Evolutionary conservation across 2,888 invertebrate species (phyloP), one percentile per base, ranked within the genome.

Genomic region (Athalia circularis): DNA sequence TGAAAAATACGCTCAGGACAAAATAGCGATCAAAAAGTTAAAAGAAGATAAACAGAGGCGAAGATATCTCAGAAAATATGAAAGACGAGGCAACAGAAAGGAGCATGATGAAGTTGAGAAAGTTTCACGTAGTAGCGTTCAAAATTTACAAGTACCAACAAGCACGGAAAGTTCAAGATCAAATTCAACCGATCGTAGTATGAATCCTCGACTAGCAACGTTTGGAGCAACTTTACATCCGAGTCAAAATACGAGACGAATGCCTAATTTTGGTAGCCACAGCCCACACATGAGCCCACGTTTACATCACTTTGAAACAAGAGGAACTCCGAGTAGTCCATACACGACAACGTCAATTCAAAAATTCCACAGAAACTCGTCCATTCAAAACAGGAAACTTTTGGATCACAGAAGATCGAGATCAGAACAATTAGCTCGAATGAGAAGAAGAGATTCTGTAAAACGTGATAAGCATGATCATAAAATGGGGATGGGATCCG

Each of bases 131-230:
- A 15, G 78, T 0, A 80, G 78, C 47, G 62, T 79, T 9, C 81
- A 67, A 47, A 80, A 79, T 52, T 47, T 81, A 47, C 79, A 84
- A 43, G 80, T 82, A 62, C 80, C 83, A 85, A 83, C 87, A 5
- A 89, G 89, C 77, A 88, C 86, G 13, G 89, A 88, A 57, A 89
- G 88, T 76, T 90, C 90, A 9, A 84, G 90, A 15, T 90, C 90
- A 3, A 90, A 89, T 67, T 90, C 90, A 3, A 88, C 85, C 2
- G 90, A 90, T 78, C 86, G 90, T 3, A 87, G 88, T 50, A 64
- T 77, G 4, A 88, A 89, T 74, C 85, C 88, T 0, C 81, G 89
- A 62, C 79, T 89, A 61, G 81, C 85, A 6, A 86, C 82, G 57
- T 88, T 89, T 50, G 88, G 89, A 0, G 86, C 88, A 3, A 88